Evolutionary conservation across 2,797 vertebrate species (phyloP).

Genomic region (Sarcophilus harrisii): DNA sequence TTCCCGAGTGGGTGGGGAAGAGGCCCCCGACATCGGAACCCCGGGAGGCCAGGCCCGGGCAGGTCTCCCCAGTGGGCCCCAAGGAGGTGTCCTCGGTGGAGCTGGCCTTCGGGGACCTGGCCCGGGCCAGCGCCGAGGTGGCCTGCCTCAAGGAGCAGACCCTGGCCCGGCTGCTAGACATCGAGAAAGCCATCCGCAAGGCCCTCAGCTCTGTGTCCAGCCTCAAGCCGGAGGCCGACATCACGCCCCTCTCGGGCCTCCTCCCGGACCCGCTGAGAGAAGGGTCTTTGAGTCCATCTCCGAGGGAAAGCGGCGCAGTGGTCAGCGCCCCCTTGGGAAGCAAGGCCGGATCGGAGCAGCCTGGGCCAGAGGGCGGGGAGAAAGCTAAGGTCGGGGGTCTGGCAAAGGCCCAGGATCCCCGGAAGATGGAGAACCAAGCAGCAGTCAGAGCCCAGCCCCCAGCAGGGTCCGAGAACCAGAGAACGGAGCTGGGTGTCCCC

Average conservation of each 20-base stretch:
- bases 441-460: conserved; percentile 45
- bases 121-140: conserved; percentile 93
- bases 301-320: conserved; percentile 85
- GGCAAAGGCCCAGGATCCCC: not conserved
- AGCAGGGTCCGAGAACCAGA: conserved; percentile 62
- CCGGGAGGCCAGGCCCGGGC: not conserved
- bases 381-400: conserved; percentile 18
- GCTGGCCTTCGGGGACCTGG: conserved; percentile 93
- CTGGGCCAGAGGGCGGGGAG: conserved; percentile 58
- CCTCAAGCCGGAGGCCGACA: conserved; percentile 93
- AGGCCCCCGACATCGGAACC: not conserved
- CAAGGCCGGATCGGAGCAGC: conserved; percentile 83
- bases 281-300: conserved; percentile 52
- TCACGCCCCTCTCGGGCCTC: conserved; percentile 89
- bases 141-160: conserved; percentile 95
- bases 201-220: conserved; percentile 94
- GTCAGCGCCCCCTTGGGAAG: conserved; percentile 90
- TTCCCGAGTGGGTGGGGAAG: conserved; percentile 88
- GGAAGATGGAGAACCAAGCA: conserved; percentile 77
- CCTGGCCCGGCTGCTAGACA: conserved; percentile 92
- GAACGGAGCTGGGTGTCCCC: conserved; percentile 68
- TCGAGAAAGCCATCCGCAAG: conserved; percentile 94
- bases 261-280: conserved; percentile 92
- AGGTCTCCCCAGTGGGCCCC: conserved; percentile 72
- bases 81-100: conserved; percentile 88